Percentiles rank a stretch among this genome's conserved stretches.
phyloP scores from a whole-genome alignment of 2,113 vertebrate genomes.

The Narcine bancroftii region DNA sequence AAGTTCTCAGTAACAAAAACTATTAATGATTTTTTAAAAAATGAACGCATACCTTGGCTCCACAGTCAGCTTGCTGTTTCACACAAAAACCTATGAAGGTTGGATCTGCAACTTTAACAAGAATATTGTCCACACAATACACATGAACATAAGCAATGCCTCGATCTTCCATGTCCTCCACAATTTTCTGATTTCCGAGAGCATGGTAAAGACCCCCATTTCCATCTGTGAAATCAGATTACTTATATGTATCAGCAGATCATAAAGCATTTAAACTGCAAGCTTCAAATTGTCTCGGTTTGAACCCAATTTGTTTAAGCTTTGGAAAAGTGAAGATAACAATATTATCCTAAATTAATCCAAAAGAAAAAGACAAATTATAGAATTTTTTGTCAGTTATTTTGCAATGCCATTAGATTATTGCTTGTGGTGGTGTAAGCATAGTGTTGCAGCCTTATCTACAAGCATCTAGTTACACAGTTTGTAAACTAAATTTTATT shows the following conservation, averaged over 20 bases:
- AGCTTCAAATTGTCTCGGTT: neutral
- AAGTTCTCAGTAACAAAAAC: neutral
- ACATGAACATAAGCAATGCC: conserved; percentile 72
- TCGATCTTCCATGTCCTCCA: conserved; percentile 76
- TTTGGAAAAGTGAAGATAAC: no score
- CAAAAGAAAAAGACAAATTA: neutral
- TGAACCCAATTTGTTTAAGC: neutral
- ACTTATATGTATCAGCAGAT: neutral
- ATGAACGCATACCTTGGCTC: conserved; percentile 77
- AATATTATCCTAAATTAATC: neutral
- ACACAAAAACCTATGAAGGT: conserved; percentile 88
- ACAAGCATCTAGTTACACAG: neutral
- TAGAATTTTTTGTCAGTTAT: neutral
- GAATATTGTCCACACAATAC: conserved; percentile 93
- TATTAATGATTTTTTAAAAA: neutral
- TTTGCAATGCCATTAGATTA: neutral
- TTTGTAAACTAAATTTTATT: neutral
- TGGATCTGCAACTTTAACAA: conserved; percentile 93
- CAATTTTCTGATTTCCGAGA: conserved; percentile 67
- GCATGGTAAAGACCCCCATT: conserved; percentile 92
- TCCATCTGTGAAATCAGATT: conserved; percentile 63
- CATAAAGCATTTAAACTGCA: neutral
- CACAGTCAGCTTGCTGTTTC: conserved; percentile 83
- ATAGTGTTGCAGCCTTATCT: neutral
- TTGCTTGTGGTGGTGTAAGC: neutral